Base-by-base conservation (phyloP, 2,113 vertebrate species). In the Eublepharis macularius region DNA sequence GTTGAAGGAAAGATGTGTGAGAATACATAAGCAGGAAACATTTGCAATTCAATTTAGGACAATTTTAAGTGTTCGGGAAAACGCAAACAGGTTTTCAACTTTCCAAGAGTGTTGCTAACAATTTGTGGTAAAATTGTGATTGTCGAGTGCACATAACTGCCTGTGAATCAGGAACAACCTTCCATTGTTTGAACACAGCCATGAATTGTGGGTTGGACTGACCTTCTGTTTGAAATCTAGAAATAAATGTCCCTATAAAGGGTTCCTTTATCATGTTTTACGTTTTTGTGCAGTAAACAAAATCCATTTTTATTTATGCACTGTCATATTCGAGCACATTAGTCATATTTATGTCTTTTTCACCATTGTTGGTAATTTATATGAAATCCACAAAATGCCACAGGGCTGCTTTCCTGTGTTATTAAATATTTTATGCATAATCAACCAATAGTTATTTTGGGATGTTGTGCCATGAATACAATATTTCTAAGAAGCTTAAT, bases 281-380 rank as follows among this genome's bases (percentile, higher is more conserved):
- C 66, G 9, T 66, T 21, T 29, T 47, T 14, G 29, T 5, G 29
- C 60, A 45, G 26, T 17, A 43, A 79, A 79, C 24, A 79, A 54
- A 21, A 43, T 43, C 41, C 29, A 66, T 45, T 66, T 80, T 80
- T 66, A 66, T 80, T 80, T 66, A 45, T 47, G 34, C 60, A n/a
- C 41, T 80, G 60, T 66, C 60, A 66, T n/a, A 68, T 80, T 45
- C 66, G 41, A 80, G 78, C 78, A 66, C 78, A 80, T 80, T 66
- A 45, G 29, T 80, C 60, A 80, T 66, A 80, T 66, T 45, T 80
- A 80, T 45, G 39, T 12, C 60, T 34, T 24, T 47, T 43, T 79
- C 5, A 39, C 63, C 36, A 39, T 63, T 65, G 26, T 32, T 80
- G 39, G 29, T 65, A 29, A 80, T 80, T 80, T 66, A 80, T 66